Evolutionary conservation across 2,797 vertebrate genomes (phyloP), one percentile per base, ranked within the genome.

Genomic region (Acanthurus lineatus): DNA sequence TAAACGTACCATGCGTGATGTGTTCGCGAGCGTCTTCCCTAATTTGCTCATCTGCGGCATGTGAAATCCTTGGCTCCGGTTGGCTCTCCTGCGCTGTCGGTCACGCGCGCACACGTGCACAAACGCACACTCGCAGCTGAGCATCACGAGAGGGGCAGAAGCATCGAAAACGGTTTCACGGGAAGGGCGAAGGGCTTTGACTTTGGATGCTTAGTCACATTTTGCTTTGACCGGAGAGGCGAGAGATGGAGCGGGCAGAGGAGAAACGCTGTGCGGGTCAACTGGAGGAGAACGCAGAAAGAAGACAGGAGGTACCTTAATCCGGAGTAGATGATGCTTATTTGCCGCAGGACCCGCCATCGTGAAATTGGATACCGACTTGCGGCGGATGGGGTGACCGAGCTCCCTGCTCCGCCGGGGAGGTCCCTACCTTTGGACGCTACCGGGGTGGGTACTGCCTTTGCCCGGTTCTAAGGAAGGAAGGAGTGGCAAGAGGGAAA

Each of bases 321-420:
- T 74, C 87, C 44, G 73, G 81, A 82, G 67, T 54, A 69, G 86
- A 92, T 44, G 90, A 93, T 91, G 93, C 89, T 87, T 69, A 53
- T 93, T 93, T 92, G 93, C 93, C 92, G 91, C 90, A 91, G 94
- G 91, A 92, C 89, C 88, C 89, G 90, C 84, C 86, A 89, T 93
- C 88, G 88, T 93, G 92, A 91, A 94, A 91, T 59, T 61, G 89
- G 90, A 94, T 87, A 89, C 89, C 87, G 88, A 92, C 88, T 83
- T 90, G 92, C 91, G 90, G 92, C 94, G 91, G 92, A 96, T 96
- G 96, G 95, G 95, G 93, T 96, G 94, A 96, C 90, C 84, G 91
- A 88, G 91, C 92, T 87, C 52, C 80, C 90, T 89, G 89, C 91
- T 89, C 93, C 94, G 89, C 92, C 91, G 92, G 92, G 93, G 93